Percentiles rank a stretch among this genome's conserved stretches.
Conservation (phyloP, 2,797 vertebrate genomes). For the Danio choprae region DNA sequence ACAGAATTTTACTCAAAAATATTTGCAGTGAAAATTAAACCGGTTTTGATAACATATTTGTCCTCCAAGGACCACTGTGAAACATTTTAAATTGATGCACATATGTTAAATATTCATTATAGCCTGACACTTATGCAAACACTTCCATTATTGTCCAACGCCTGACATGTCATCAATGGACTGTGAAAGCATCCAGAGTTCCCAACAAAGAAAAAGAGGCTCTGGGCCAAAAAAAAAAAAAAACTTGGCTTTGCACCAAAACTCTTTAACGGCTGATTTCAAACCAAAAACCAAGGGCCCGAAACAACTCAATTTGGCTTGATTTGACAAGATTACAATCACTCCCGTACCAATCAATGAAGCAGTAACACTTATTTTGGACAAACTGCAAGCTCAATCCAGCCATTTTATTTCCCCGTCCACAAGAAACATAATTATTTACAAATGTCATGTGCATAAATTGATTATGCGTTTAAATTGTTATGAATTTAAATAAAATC, state of each 20-base stretch:
- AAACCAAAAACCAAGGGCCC: background rate
- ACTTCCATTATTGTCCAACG: background rate
- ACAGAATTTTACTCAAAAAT: no score
- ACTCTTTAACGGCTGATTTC: background rate
- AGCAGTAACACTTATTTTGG: background rate
- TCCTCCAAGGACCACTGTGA: no score
- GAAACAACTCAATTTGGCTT: background rate
- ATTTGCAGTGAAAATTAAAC: no score
- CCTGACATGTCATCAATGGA: background rate
- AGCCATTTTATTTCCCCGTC: background rate
- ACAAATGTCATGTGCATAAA: background rate
- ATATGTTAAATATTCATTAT: background rate
- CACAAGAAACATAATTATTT: background rate
- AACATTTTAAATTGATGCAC: no score
- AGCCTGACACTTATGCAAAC: background rate
- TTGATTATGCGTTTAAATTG: background rate
- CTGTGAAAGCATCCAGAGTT: background rate
- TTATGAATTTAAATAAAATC: conserved; percentile 22
- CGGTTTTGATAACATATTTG: no score
- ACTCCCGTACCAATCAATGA: background rate
- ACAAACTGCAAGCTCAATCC: background rate
- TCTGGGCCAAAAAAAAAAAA: background rate
- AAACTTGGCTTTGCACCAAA: background rate
- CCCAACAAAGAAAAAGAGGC: background rate
- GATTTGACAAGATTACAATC: background rate